Base-by-base conservation (phyloP, 53 echinoderm and acorn worm species). In the Glandiceps talaboti region DNA sequence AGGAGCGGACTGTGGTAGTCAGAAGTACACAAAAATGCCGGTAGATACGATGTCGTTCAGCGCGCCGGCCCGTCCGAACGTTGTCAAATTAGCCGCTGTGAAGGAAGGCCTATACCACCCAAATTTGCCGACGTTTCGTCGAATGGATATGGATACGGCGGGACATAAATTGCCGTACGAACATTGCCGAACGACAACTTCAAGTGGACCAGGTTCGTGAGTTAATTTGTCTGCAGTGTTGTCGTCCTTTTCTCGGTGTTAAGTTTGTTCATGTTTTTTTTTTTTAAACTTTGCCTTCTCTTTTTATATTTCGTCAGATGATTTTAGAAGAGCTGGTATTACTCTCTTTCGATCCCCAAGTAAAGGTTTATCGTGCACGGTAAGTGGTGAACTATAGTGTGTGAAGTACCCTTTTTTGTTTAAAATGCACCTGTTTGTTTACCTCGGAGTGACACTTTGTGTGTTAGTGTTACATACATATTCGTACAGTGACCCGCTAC, bases 71-170 rank as follows among this genome's bases (percentile, higher is more conserved):
- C 64, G 64, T 20, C 64, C 64, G 64, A 20, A 45, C 64, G 64
- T 45, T 6, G 88, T 92, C 10, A 88, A 92, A 77, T 84, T 92
- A 31, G 92, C 92, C 10, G 90, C 92, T 1, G 92, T 92, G 12
- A 95, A 94, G 77, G 95, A 92, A 79, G 92, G 95, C 25, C 79
- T 95, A 14, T 95, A 90, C 73, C 95, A 95, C 81, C 92, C 95
- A 14, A 79, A 82, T 25, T 85, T 95, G 1, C 95, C 94, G 28
- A 94, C 92, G 0, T 94, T 94, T 64, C 83, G 94, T 1, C 80
- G 94, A 29, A 94, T 94, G 94, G 94, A 94, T 74, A 94, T 94
- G 94, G 94, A 94, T 80, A 92, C 92, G 1, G 94, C 94, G 6
- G 94, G 88, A 73, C 94, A 94, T 76, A 92, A 74, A 81, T 81